These are phyloP conservation scores for Drosophila elegans DNA, from an alignment of 1,140 invertebrate species.

Conservation along the genomic window DNA sequence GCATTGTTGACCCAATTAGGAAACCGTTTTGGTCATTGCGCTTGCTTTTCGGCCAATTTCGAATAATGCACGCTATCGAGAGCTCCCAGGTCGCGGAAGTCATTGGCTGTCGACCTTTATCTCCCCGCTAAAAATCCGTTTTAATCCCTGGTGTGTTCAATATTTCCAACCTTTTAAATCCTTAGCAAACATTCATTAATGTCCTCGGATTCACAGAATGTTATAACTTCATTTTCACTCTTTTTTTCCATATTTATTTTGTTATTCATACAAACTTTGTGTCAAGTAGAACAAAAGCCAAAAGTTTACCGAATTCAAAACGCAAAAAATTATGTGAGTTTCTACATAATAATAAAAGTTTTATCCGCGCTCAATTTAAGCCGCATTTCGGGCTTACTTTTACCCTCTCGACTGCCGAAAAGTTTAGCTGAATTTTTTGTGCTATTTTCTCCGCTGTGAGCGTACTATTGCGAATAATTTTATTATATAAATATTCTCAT, in stretches of 20 bases:
- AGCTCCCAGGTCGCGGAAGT: constrained; percentile 29
- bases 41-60: constrained; percentile 35
- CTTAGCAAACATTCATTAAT: constrained; percentile 38
- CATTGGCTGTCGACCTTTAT: background rate
- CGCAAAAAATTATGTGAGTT: constrained; percentile 36
- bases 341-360: constrained; percentile 54
- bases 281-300: constrained; percentile 50
- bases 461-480: background rate
- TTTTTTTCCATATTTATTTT: constrained; percentile 43
- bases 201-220: background rate
- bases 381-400: constrained; percentile 27
- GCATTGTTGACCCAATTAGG: constrained; percentile 69
- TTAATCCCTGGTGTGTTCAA: constrained; percentile 7
- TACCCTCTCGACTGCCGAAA: constrained; percentile 13
- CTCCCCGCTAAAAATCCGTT: constrained; percentile 15
- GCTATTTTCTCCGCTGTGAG: background rate
- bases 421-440: constrained; percentile 19
- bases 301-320: constrained; percentile 59
- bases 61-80: constrained; percentile 41
- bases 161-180: constrained; percentile 33
- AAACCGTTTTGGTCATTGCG: constrained; percentile 48
- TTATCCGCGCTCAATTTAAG: constrained; percentile 38
- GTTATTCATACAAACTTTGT: constrained; percentile 32
- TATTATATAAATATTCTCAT: background rate
- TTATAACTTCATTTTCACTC: background rate